phyloP scores from a whole-genome alignment of 2,797 vertebrate genomes.

The Hypotaenidia philippensis region DNA sequence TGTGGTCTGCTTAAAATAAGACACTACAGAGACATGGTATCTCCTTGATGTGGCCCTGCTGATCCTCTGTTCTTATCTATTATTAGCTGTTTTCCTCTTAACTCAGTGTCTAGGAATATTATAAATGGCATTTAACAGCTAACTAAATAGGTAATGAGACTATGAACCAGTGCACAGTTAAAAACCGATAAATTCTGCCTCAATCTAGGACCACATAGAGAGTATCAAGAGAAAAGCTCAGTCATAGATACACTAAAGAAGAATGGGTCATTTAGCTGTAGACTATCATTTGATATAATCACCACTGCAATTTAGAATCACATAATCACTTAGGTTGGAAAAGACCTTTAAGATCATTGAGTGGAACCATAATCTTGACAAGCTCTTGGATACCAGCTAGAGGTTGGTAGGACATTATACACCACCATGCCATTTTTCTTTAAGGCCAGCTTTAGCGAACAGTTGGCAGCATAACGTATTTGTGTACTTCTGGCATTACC shows the following conservation, averaged over 20 bases:
- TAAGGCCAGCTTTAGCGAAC: slow-evolving; percentile 20
- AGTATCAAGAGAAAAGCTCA: background rate
- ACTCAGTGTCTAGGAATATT: background rate
- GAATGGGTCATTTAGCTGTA: background rate
- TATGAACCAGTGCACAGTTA: background rate
- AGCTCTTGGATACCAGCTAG: background rate
- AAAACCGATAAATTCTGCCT: background rate
- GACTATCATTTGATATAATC: background rate
- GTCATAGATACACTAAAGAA: background rate
- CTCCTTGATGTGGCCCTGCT: background rate
- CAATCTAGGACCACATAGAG: background rate
- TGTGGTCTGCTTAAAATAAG: background rate
- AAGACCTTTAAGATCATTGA: background rate
- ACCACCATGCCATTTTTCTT: background rate
- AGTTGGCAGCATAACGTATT: background rate
- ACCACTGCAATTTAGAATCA: background rate
- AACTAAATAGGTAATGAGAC: background rate
- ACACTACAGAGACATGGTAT: accelerated
- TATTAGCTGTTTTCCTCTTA: background rate
- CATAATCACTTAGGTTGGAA: background rate
- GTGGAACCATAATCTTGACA: background rate
- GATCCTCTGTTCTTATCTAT: background rate
- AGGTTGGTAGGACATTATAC: background rate
- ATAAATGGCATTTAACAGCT: background rate
- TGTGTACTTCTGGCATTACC: background rate